Conservation (phyloP, 2,888 invertebrate species). For the Orthosia gracilis region DNA sequence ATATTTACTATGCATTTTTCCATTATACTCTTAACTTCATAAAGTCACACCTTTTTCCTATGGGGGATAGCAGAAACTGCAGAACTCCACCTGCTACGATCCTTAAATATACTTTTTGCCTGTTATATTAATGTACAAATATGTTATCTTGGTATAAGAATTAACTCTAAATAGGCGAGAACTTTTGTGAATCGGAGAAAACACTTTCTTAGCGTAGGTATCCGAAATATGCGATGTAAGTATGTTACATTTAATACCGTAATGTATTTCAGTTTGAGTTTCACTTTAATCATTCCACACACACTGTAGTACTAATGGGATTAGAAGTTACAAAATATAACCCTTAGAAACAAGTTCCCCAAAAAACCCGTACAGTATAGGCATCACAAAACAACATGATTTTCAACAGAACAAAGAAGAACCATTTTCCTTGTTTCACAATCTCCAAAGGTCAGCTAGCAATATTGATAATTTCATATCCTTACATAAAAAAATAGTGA, state of each 20-base stretch:
- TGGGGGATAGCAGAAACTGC: not conserved
- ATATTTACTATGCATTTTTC: too few relatives aligned
- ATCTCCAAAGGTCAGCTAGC: conserved; percentile 5
- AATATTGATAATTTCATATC: conserved; percentile 19
- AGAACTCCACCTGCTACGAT: too few relatives aligned
- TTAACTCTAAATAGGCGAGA: not conserved
- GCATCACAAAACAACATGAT: not conserved
- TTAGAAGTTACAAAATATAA: not conserved
- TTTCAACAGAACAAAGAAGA: not conserved
- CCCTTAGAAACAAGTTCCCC: too few relatives aligned
- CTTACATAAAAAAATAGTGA: not conserved
- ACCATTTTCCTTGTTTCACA: conserved; percentile 24
- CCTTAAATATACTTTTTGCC: too few relatives aligned
- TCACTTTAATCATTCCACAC: too few relatives aligned
- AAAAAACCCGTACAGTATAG: not conserved
- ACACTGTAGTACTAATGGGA: not conserved
- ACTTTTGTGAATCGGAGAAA: not conserved
- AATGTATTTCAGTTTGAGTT: too few relatives aligned
- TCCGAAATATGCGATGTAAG: too few relatives aligned
- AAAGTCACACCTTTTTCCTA: too few relatives aligned
- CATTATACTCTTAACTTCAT: too few relatives aligned
- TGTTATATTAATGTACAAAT: not conserved
- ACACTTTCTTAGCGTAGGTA: not conserved
- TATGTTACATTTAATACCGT: too few relatives aligned
- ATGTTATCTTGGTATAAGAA: not conserved